Evolutionary conservation across 2,888 invertebrate genomes (phyloP).

Genomic region (Myopa tessellatipennis): DNA sequence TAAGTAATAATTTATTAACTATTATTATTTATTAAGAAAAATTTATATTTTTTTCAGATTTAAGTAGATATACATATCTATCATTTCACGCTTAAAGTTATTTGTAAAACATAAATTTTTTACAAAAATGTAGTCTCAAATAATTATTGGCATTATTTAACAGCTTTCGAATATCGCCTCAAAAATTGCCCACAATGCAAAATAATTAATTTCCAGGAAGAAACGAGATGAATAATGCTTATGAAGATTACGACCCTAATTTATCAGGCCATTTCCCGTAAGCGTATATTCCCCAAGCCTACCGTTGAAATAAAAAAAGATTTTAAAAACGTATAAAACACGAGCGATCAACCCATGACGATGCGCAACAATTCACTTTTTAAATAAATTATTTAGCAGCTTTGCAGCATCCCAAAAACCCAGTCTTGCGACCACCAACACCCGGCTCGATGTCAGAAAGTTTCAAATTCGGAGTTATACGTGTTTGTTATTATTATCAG

Average conservation of each 20-base stretch:
- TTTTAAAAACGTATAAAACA: slow-evolving; percentile 57
- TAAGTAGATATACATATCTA: too few relatives aligned
- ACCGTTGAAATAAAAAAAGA: slow-evolving; percentile 43
- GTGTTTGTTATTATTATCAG: slow-evolving; percentile 63
- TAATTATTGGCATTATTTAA: too few relatives aligned
- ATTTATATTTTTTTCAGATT: too few relatives aligned
- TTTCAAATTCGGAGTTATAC: slow-evolving; percentile 57
- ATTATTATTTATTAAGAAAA: too few relatives aligned
- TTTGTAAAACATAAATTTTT: too few relatives aligned
- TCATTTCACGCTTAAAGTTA: too few relatives aligned
- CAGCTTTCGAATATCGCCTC: too few relatives aligned
- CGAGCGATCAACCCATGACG: slow-evolving; percentile 64
- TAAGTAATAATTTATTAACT: too few relatives aligned
- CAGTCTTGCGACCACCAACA: slow-evolving; percentile 24
- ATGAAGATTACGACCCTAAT: slow-evolving; percentile 62
- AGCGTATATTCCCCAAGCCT: slow-evolving; percentile 19
- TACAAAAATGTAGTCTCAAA: too few relatives aligned
- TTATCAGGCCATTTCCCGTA: slow-evolving; percentile 57
- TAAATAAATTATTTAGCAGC: slow-evolving; percentile 55
- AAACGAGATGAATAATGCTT: slow-evolving; percentile 58
- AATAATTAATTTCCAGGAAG: slow-evolving; percentile 19
- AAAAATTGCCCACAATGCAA: background rate
- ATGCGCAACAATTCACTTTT: slow-evolving; percentile 63
- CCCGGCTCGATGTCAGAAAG: slow-evolving; percentile 56
- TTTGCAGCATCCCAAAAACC: background rate